These are phyloP conservation scores for Brachionus asplanchnoidis DNA, from an alignment of 1,140 invertebrate genomes.

Conservation along the genomic window DNA sequence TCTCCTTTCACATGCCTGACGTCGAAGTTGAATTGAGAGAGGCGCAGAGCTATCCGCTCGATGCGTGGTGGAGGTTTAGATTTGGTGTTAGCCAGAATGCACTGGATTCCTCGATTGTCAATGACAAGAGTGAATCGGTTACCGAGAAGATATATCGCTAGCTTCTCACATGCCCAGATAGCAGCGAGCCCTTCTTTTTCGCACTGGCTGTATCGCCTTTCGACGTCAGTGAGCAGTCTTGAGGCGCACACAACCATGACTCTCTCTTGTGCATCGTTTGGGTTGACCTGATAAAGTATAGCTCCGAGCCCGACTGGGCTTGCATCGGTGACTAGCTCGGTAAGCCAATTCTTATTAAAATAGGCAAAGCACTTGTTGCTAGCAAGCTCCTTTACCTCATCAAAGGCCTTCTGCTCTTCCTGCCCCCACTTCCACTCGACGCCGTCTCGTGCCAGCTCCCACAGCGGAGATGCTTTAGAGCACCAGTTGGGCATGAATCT, in stretches of 20 bases:
- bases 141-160: slow-evolving; percentile 3
- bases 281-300: slow-evolving; percentile 54
- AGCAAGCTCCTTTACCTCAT: background rate
- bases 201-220: slow-evolving; percentile 46
- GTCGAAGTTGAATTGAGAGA: background rate
- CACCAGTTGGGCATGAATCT: background rate
- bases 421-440: slow-evolving; percentile 44
- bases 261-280: slow-evolving; percentile 39
- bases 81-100: background rate
- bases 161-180: background rate
- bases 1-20: background rate
- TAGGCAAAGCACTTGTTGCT: background rate
- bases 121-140: background rate
- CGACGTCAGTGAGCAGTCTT: slow-evolving; percentile 35
- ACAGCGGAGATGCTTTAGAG: slow-evolving; percentile 16
- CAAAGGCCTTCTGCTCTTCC: slow-evolving; percentile 36
- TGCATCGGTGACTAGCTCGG: slow-evolving; percentile 43
- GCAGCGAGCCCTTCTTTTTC: slow-evolving; percentile 47
- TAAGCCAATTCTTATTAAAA: background rate
- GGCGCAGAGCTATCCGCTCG: background rate
- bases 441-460: slow-evolving; percentile 48
- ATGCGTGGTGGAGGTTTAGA: background rate
- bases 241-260: slow-evolving; percentile 46
- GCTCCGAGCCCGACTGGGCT: slow-evolving; percentile 55
- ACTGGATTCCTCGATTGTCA: background rate